Conservation (phyloP, 1,140 invertebrate species). For the Zaprionus kolodkinae region DNA sequence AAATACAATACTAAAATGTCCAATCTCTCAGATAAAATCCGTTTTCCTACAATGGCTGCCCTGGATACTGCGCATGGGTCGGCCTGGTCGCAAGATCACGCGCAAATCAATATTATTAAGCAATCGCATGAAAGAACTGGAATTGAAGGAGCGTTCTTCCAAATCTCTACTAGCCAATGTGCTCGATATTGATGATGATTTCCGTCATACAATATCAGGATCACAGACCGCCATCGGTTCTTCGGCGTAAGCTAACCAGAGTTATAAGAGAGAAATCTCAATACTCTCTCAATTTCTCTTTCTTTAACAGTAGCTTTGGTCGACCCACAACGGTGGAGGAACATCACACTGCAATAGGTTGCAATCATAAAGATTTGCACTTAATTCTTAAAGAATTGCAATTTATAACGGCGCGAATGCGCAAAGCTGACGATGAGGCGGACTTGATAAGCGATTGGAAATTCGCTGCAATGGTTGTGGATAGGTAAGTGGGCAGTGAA, state of each 20-base stretch:
- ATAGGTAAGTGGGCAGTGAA: constrained; percentile 87
- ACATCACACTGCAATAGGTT: constrained; percentile 86
- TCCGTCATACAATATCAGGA: constrained; percentile 87
- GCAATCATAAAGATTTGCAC: constrained; percentile 90
- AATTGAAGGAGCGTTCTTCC: constrained; percentile 95
- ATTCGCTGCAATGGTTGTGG: constrained; percentile 99
- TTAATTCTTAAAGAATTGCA: constrained; percentile 95
- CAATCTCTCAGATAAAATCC: constrained; percentile 90
- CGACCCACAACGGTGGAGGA: constrained; percentile 87
- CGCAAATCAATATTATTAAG: constrained; percentile 94
- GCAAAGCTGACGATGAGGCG: constrained; percentile 94
- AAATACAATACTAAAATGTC: neutral
- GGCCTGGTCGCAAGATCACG: constrained; percentile 97
- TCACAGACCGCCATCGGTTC: constrained; percentile 85
- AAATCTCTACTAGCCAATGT: constrained; percentile 97
- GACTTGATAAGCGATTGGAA: constrained; percentile 99
- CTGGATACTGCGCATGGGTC: constrained; percentile 96
- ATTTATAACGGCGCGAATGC: constrained; percentile 96
- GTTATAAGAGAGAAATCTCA: neutral
- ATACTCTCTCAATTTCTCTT: neutral
- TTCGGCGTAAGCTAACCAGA: constrained; percentile 71
- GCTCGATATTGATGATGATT: constrained; percentile 97
- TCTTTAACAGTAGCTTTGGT: constrained; percentile 85
- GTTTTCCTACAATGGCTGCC: constrained; percentile 98
- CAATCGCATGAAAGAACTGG: constrained; percentile 94